These are phyloP conservation scores for Rhinoraja longicauda DNA, from an alignment of 2,797 vertebrate species.

Conservation along the genomic window DNA sequence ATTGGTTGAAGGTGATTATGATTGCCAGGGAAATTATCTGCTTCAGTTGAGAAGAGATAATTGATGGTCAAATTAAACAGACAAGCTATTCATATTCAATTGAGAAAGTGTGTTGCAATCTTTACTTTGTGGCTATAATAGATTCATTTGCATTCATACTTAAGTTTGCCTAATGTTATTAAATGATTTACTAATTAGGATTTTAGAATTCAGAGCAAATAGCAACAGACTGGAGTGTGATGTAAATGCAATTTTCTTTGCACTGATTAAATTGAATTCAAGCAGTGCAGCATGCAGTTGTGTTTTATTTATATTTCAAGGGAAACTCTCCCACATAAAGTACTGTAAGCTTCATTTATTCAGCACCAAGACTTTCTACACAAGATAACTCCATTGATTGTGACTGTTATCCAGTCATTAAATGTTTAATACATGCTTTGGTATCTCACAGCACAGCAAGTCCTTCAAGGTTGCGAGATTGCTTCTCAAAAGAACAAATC, in stretches of 20 bases:
- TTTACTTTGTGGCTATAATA: background rate
- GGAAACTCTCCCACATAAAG: background rate
- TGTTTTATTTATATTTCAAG: background rate
- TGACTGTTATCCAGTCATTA: slow-evolving; percentile 23
- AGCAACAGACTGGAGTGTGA: background rate
- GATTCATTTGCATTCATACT: slow-evolving; percentile 9
- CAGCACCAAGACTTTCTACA: slow-evolving; percentile 21
- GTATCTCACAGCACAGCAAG: background rate
- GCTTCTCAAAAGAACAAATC: background rate
- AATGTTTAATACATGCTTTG: slow-evolving; percentile 7
- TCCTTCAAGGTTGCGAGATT: slow-evolving; percentile 10
- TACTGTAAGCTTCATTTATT: background rate
- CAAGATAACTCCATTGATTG: slow-evolving; percentile 28
- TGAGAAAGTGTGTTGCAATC: background rate
- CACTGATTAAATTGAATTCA: background rate
- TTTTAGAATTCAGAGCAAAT: slow-evolving; percentile 5
- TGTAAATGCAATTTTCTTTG: background rate
- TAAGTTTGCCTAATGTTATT: background rate
- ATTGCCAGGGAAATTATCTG: slow-evolving; percentile 12
- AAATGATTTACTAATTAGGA: slow-evolving; percentile 4
- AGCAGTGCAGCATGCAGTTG: background rate
- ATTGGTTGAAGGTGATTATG: slow-evolving; percentile 4
- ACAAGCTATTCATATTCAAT: slow-evolving; percentile 14
- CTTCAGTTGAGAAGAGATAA: slow-evolving; percentile 1
- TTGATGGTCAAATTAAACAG: slow-evolving; percentile 19